Base-by-base conservation (phyloP, 1,140 invertebrate species). In the Sycobia sp. region DNA sequence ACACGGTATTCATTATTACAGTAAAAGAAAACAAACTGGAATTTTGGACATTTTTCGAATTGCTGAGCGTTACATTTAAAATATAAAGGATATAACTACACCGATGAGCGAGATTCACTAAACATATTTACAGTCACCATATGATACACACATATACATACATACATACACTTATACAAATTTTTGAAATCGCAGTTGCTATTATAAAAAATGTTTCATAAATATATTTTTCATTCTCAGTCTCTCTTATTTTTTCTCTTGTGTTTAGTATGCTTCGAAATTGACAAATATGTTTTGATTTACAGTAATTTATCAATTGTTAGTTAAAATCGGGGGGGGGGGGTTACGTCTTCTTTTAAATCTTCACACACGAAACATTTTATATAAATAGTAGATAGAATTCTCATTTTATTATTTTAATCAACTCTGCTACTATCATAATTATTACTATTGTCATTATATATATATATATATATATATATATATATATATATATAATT, bases 401-500 rank as follows among this genome's bases (percentile, higher is more conserved):
- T 55, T 59, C 34, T 51, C 9, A 51, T 65, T 58, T 36, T 58
- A 53, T 67, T 58, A 23, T 56, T 60, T 66, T 44, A 49, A 44
- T 23, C 29, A 55, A 62, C 56, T 61, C 65, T 54, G 36, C 56
- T 72, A 67, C 73, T 73, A 77, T 73, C 69, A 72, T 75, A 67
- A 71, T 71, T 62, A 57, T 69, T 62, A 54, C 71, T 73, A 72
- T 71, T 55, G 59, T 41, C 63, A 78, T 78, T 72, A 73, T 77
- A 74, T 67, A 54, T 41, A 54, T 54, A 27, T 16, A 41, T 16
- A 54, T 4, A 25, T 11, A 25, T 39, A 66, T 72, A 76, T 74
- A 76, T 74, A 77, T 76, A 77, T 75, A 74, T 71, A 78, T 76
- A 73, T 73, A 71, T 77, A 76, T 73, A 71, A 74, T 74, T 71